Base-by-base conservation (phyloP, 1,140 invertebrate genomes). In the Drosophila ananassae region DNA sequence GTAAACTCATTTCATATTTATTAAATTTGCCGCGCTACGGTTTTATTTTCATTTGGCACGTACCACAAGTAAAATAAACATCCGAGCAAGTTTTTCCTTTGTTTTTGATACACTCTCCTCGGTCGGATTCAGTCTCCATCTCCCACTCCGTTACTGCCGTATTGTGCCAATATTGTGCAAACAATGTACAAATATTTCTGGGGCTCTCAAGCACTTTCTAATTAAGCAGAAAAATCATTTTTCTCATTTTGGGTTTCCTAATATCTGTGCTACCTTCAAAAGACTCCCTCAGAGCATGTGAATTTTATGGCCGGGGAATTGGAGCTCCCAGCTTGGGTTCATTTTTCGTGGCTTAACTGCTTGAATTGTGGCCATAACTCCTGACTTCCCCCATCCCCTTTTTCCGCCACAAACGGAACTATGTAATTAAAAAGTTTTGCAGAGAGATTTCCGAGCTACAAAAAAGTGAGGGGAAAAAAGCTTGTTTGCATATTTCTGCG, bases 21-120 rank as follows among this genome's bases (percentile, higher is more conserved):
- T 85, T 85, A 85, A 85, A 85, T 85, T 85, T 87, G 63, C 44
- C 77, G 46, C 64, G 82, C 74, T 85, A 39, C 60, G 64, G 69
- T 82, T 89, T 87, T 82, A 82, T 82, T 82, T 85, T 85, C 79
- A 87, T 78, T 82, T 87, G 64, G 78, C 82, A 84, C 81, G 82
- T 87, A 77, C 73, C 74, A 63, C 56, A 81, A 57, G 72, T 75
- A 66, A 75, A 75, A 81, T 53, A 77, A 81, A 87, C 67, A 77
- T 84, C 53, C 44, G 34, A 30, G 28, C 44, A 44, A 62, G 50
- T 66, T 52, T 50, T 68, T 51, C 52, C 52, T 67, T 56, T 57
- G 50, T 73, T 30, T 54, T 63, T 47, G 39, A 58, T 72, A 46
- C 37, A 44, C 52, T 63, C 17, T 21, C 17, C 4, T 9, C 17